Conservation (phyloP, 1,140 invertebrate species). For the Zaprionus ghesquierei region DNA sequence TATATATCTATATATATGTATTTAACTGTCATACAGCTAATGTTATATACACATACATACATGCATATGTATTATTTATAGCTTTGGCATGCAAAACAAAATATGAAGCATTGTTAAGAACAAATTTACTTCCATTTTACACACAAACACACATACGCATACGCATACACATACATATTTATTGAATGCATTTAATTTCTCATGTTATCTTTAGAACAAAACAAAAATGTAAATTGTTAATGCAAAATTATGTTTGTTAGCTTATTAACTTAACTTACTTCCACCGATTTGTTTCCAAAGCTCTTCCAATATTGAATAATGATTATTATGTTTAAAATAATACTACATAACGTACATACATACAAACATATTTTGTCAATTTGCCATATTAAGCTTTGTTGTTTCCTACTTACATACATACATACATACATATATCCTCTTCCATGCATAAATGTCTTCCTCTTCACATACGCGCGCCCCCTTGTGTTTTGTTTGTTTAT, state of each 20-base stretch:
- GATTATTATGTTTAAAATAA: slow-evolving; percentile 38
- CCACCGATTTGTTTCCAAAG: slow-evolving; percentile 80
- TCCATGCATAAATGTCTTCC: slow-evolving; percentile 65
- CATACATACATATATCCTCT: slow-evolving; percentile 29
- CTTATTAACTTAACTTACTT: slow-evolving; percentile 64
- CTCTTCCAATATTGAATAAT: slow-evolving; percentile 71
- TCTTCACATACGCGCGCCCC: slow-evolving; percentile 38
- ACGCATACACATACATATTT: slow-evolving; percentile 56
- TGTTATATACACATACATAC: slow-evolving; percentile 49
- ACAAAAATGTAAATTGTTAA: slow-evolving; percentile 54
- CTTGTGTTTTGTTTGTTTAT: slow-evolving; percentile 64
- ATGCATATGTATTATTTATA: slow-evolving; percentile 54
- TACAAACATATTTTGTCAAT: slow-evolving; percentile 50
- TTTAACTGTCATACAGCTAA: slow-evolving; percentile 76
- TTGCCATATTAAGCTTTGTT: slow-evolving; percentile 68
- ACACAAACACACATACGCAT: slow-evolving; percentile 34
- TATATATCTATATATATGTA: slow-evolving; percentile 43
- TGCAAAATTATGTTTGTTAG: slow-evolving; percentile 63
- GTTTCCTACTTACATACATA: slow-evolving; percentile 14
- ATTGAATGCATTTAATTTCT: slow-evolving; percentile 79
- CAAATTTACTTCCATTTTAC: slow-evolving; percentile 79
- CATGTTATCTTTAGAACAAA: slow-evolving; percentile 65
- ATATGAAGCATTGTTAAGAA: slow-evolving; percentile 71
- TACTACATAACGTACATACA: slow-evolving; percentile 38
- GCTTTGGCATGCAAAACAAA: slow-evolving; percentile 47